These are phyloP conservation scores for Scarus forsteni DNA, from an alignment of 2,797 vertebrate species.

Conservation along the genomic window DNA sequence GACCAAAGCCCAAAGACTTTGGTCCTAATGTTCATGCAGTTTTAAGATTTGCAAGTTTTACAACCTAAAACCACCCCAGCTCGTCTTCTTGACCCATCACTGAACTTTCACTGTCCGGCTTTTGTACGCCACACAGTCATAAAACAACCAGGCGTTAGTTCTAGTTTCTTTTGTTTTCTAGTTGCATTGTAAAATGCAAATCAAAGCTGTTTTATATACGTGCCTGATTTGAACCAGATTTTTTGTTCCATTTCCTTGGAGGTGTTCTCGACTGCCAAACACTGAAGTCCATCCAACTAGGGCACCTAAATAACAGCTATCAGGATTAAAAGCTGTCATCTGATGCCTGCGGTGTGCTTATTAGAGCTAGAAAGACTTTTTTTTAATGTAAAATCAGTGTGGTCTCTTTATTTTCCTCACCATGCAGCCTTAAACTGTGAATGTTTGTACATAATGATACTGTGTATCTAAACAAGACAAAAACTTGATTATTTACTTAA, in stretches of 20 bases:
- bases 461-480: conserved; percentile 6
- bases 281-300: conserved; percentile 71
- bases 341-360: conserved; percentile 67
- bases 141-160: no score
- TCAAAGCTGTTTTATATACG: conserved; percentile 36
- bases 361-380: conserved; percentile 58
- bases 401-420: conserved; percentile 72
- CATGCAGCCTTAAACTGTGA: conserved; percentile 55
- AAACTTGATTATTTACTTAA: not conserved
- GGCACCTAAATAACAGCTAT: conserved; percentile 76
- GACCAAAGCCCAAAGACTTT: no score
- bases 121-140: no score
- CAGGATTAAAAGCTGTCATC: conserved; percentile 67
- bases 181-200: conserved; percentile 32
- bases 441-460: conserved; percentile 65
- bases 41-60: no score
- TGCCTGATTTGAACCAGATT: conserved; percentile 65
- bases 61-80: no score
- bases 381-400: conserved; percentile 74
- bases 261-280: conserved; percentile 66
- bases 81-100: no score
- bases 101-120: no score
- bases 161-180: conserved; percentile 31
- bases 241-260: conserved; percentile 69
- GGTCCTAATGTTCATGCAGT: no score